Base-by-base conservation (phyloP, 2,888 invertebrate genomes). In the Hedychridium roseum region DNA sequence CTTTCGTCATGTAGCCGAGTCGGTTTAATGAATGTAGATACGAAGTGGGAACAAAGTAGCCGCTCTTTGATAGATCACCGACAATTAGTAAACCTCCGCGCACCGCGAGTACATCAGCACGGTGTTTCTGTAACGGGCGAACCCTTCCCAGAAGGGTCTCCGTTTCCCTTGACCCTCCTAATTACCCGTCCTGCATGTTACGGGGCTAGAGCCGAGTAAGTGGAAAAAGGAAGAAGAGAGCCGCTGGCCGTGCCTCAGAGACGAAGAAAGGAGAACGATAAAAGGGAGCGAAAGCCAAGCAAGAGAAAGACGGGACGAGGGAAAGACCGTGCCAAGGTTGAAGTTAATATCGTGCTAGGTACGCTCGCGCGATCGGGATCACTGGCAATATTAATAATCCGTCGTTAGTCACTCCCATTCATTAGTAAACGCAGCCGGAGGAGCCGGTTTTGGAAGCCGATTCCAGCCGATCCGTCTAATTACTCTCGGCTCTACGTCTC, bases 351-450 rank as follows among this genome's bases (percentile, higher is more conserved):
- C 52, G 45, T 53, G 56, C 46, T 60, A 53, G 60, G 47, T 44
- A n/a, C n/a, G n/a, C n/a, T n/a, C n/a, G 43, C 53, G 47, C 59
- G 55, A 61, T 61, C 61, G 49, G 63, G 60, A 61, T 63, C 60
- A 35, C 41, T 46, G 42, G 46, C 49, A 49, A 64, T 64, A 64
- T 62, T 62, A 62, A 62, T 62, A 60, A 64, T 64, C 61, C 40
- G 57, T 53, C 61, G 57, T 62, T 62, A 57, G 61, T 57, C 57
- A 64, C 54, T 62, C 54, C 54, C 52, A 54, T 64, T 60, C 52
- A 54, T 54, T 62, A 64, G 57, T 46, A 57, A 57, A 43, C 43
- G 59, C 37, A 49, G 36, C 48, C 50, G 47, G 42, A 45, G 46
- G 23, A 48, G 50, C 52, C 55, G 52, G 54, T 59, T 60, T 60